Base-by-base conservation (phyloP, 2,113 vertebrate species). In the Trogon melanurus region DNA sequence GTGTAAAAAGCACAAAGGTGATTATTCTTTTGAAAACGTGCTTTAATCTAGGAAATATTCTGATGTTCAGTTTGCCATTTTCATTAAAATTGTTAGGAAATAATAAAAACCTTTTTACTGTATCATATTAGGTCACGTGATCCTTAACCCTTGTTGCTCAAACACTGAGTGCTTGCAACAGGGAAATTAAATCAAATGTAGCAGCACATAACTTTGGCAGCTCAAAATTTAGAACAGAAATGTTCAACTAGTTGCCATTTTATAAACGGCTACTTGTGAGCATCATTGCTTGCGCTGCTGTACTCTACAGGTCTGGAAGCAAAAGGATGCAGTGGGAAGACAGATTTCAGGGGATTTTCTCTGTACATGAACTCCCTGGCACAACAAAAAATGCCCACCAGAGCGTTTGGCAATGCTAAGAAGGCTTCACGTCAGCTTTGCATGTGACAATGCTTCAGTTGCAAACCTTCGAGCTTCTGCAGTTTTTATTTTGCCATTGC, bases 121-220 rank as follows among this genome's bases (percentile, higher is more conserved):
- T 58, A 69, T 47, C 16, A 5, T 18, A 23, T 2, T 61, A 70
- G 30, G 25, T 91, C 41, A 78, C n/a, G 51, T 92, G 64, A 57
- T 65, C 54, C 38, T 80, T 6, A 84, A 6, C 9, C 29, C 13
- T 57, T 20, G 56, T 45, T 57, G 50, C 36, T 94, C 53, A 29
- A 74, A 69, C 16, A 23, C 27, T 1, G 14, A 48, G 21, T 10
- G 36, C n/a, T 72, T 36, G 11, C 87, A 83, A 67, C 3, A 1
- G 13, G 34, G 50, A 83, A 88, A 61, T 5, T 27, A 66, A 29
- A 79, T 48, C 23, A 62, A 79, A 62, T 2, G 10, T 4, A 67
- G 61, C 51, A 66, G 50, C 60, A 85, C 19, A 2, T 5, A 54
- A 75, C 1, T 0, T 16, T 0, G 3, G 65, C 51, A 48, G 47